Base-by-base conservation (phyloP, 2,888 invertebrate genomes). In the Panorpa germanica region DNA sequence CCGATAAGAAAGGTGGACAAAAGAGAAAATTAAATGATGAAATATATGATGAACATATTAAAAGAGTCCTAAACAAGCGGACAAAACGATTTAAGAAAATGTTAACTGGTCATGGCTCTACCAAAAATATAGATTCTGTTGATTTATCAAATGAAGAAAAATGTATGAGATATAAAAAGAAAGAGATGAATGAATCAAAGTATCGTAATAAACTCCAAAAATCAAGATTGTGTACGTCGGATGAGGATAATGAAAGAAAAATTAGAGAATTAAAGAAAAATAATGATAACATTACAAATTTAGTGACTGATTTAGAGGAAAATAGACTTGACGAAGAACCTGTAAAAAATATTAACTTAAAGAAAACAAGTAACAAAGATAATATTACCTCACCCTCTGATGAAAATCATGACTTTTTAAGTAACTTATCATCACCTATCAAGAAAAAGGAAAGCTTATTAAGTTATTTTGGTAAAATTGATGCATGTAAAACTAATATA, bases 1-100 rank as follows among this genome's bases (percentile, higher is more conserved):
- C 72, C 7, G 64, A 71, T 38, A 57, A 57, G 13, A 75, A 70
- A 45, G 70, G 71, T 3, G 55, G 57, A 27, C 63, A 62, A 29
- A 72, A 69, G 38, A 56, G 65, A 34, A 67, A 69, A 48, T 39
- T 59, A 3, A 60, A 63, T 17, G 64, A 66, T 18, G 59, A 64
- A 34, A 59, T 61, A 25, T 59, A 64, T 31, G 67, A 65, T 27
- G 58, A 59, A 29, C 57, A 50, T 39, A 63, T 75, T 10, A 61
- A 65, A 34, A 48, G 52, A 20, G 58, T 65, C 47, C 51, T 76
- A 50, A 58, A 66, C 9, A 65, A 65, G 42, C 52, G 76, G 31
- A 63, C 68, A 12, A 66, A 66, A 42, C 53, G 54, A 35, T 51
- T 71, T 25, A 69, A 63, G 43, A 48, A 42, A 28, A 53, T 66